Evolutionary conservation across 2,113 vertebrate species (phyloP).

Genomic region (Glaucidium brasilianum): DNA sequence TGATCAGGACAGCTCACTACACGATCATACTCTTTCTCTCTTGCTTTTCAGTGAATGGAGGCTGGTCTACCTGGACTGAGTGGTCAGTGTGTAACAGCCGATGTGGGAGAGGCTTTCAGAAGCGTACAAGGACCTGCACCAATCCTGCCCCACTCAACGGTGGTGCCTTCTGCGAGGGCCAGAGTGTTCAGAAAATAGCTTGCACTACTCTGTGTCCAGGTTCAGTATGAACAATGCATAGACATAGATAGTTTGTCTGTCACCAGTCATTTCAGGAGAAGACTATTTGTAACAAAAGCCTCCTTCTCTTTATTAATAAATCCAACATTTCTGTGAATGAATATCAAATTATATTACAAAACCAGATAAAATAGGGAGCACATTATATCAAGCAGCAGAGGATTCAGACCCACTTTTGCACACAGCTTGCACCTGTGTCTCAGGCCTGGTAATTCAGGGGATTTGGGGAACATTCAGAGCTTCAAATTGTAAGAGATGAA

Average conservation of each 20-base stretch:
- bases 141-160: conserved; percentile 94
- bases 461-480: not conserved
- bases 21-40: not conserved
- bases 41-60: conserved; percentile 85
- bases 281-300: not conserved
- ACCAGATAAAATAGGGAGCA: not conserved
- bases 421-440: not conserved
- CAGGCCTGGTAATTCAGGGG: not conserved
- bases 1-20: not conserved
- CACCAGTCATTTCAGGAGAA: not conserved
- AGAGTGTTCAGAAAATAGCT: conserved; percentile 88
- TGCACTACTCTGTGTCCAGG: conserved; percentile 93
- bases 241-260: not conserved
- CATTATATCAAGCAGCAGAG: not conserved
- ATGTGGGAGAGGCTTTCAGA: conserved; percentile 92
- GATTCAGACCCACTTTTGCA: not conserved
- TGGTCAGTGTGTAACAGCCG: conserved; percentile 93
- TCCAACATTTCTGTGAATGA: not conserved
- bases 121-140: conserved; percentile 92
- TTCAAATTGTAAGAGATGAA: conserved; percentile 1
- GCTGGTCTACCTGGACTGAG: conserved; percentile 96
- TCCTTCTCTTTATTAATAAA: not conserved
- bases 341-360: not conserved
- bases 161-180: conserved; percentile 90
- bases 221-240: conserved; percentile 39